Percentiles rank a stretch among this genome's conserved stretches.
phyloP scores from a whole-genome alignment of 2,797 vertebrate species.

The Alosa sapidissima region DNA sequence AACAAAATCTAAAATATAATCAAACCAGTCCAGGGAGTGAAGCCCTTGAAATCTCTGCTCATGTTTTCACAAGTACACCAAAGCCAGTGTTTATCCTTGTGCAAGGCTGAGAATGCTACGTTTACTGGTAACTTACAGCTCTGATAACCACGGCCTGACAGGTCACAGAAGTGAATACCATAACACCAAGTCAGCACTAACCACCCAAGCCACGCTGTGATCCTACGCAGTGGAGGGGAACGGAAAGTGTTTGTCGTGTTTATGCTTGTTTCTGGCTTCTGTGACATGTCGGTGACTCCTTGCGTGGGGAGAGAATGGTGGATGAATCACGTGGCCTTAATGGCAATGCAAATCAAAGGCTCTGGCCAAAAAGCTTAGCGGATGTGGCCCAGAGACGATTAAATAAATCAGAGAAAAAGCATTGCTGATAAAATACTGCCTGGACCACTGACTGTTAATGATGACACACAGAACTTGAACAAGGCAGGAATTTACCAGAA shows the following conservation, averaged over 20 bases:
- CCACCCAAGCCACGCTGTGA: not conserved
- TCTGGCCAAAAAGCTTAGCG: not conserved
- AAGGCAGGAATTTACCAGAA: not conserved
- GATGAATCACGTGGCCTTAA: not conserved
- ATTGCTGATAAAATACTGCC: not conserved
- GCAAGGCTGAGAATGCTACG: not conserved
- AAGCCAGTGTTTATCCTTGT: not conserved
- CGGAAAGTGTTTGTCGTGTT: not conserved
- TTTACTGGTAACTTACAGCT: not conserved
- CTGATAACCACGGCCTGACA: not conserved
- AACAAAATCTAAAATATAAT: not conserved
- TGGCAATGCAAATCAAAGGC: not conserved
- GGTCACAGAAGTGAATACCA: not conserved
- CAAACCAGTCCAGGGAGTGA: not conserved
- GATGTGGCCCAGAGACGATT: not conserved
- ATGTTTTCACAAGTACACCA: not conserved
- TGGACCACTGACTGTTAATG: not conserved
- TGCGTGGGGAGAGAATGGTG: not conserved
- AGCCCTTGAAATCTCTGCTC: not conserved
- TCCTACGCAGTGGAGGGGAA: not conserved
- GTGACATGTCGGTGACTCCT: not conserved
- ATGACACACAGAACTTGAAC: not conserved
- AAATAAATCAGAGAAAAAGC: not conserved
- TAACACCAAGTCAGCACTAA: not conserved
- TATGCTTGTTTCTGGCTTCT: not conserved